These are phyloP conservation scores for Sarcophilus harrisii DNA, from an alignment of 2,797 vertebrate species.

Conservation along the genomic window DNA sequence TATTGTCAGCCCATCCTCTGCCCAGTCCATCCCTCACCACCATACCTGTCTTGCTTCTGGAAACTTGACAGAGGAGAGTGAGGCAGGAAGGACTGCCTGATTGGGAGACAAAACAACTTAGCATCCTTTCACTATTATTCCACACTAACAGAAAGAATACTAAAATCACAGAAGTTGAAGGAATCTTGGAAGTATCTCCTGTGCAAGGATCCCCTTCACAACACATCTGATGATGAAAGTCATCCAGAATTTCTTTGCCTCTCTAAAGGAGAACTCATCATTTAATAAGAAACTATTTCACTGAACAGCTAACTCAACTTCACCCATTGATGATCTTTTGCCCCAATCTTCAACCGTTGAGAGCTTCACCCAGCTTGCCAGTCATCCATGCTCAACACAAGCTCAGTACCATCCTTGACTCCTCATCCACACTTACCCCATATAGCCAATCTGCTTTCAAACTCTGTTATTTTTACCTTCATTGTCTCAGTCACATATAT, in stretches of 20 bases:
- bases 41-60: neutral
- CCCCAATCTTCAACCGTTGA: neutral
- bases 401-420: neutral
- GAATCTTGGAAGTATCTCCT: neutral
- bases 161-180: neutral
- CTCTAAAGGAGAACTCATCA: neutral
- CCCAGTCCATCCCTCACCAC: neutral
- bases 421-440: neutral
- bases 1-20: neutral
- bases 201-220: neutral
- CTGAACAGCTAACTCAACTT: neutral
- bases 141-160: neutral
- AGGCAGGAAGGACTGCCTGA: neutral
- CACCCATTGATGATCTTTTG: neutral
- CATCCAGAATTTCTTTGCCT: neutral
- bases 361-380: neutral
- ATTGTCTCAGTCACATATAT: neutral
- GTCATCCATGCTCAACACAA: neutral
- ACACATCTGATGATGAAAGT: neutral
- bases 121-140: neutral
- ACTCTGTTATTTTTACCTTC: neutral
- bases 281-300: neutral
- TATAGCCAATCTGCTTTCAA: neutral
- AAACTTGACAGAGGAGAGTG: neutral
- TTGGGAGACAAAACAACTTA: neutral